Conservation (phyloP, 1,140 invertebrate species). For the Drosophila tani region DNA sequence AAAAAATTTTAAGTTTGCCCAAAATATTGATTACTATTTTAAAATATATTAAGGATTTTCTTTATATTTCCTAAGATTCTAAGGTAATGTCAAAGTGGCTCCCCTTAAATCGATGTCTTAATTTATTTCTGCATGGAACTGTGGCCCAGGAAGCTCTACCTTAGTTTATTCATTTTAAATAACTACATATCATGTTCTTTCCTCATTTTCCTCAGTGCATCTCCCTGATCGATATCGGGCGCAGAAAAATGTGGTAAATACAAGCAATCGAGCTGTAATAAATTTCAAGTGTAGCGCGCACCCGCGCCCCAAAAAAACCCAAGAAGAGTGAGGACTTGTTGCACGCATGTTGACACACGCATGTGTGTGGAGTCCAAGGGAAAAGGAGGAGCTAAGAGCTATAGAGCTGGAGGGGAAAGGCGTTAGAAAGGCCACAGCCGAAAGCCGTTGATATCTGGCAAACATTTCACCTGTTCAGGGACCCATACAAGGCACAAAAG, state of each 20-base stretch:
- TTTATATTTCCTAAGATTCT: too few species aligned
- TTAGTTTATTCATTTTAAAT: too few species aligned
- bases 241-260: slow-evolving; percentile 76
- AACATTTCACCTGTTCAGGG: slow-evolving; percentile 77
- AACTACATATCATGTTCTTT: too few species aligned
- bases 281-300: slow-evolving; percentile 78
- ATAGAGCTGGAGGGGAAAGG: not conserved
- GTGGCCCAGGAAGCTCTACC: rapidly evolving
- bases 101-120: too few species aligned
- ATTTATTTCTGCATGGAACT: too few species aligned
- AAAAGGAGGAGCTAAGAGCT: not conserved
- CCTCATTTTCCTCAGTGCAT: slow-evolving; percentile 4
- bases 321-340: slow-evolving; percentile 62
- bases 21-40: too few species aligned
- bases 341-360: slow-evolving; percentile 80
- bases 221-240: slow-evolving; percentile 72
- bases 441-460: slow-evolving; percentile 74
- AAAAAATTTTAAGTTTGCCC: too few species aligned
- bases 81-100: too few species aligned
- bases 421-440: slow-evolving; percentile 64
- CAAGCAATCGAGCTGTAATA: slow-evolving; percentile 83
- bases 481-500: slow-evolving; percentile 7
- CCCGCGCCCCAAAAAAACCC: slow-evolving; percentile 59
- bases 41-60: too few species aligned
- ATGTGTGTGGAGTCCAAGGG: slow-evolving; percentile 22